Evolutionary conservation across 2,888 invertebrate species (phyloP), one percentile per base, ranked within the genome.

Genomic region (Geotrupes spiniger): DNA sequence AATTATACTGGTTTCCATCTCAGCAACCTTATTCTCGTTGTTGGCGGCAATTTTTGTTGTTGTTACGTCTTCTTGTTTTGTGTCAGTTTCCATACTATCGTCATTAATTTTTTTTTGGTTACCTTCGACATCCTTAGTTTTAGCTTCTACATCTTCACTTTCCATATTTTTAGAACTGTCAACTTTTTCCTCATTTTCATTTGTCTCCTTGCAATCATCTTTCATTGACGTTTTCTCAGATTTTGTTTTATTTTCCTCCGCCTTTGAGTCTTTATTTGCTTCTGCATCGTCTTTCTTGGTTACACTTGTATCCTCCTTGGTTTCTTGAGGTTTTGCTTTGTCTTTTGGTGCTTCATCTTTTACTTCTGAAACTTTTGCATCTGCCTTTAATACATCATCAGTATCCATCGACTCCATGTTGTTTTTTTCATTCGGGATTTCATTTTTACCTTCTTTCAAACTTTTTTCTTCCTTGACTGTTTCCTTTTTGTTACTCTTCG

Each of bases 61-160:
- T n/a, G 53, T 51, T 31, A 63, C 57, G 44, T 51, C 57, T 52
- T 67, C 68, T 60, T 67, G 57, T 56, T 71, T 66, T 49, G 56
- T 59, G 51, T 57, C 50, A 44, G 47, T 56, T 41, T 61, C 60
- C 17, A 56, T 43, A 68, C 68, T 66, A 3, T 26, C 26, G 25
- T 46, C 27, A 28, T 21, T 21, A 21, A 17, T 33, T 33, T 15
- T 36, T 11, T 15, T 63, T 67, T 68, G 63, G 31, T 42, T 45
- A 9, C 49, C 40, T 38, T 46, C 44, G 10, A 38, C 31, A 17
- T 52, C 33, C 6, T 21, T 6, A 21, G 21, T 29, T 4, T 31
- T 14, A 11, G 40, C 26, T 47, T 41, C 28, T 8, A 11, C 28
- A 36, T 42, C 44, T 37, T 42, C 46, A 9, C 49, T 40, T 38